phyloP scores from a whole-genome alignment of 2,113 vertebrate genomes.

The Pedionomus torquatus region DNA sequence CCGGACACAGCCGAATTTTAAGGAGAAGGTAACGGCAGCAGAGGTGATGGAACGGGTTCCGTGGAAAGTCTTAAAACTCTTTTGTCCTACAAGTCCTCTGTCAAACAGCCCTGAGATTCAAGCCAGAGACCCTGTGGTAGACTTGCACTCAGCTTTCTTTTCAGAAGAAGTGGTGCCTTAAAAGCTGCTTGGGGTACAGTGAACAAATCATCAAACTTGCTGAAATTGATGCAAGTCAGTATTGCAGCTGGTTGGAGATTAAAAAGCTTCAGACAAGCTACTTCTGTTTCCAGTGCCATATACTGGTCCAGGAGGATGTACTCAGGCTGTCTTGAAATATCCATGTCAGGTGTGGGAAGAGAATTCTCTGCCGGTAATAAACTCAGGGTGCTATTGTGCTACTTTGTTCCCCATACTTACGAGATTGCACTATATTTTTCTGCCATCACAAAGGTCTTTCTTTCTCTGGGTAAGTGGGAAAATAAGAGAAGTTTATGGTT shows the following conservation, averaged over 20 bases:
- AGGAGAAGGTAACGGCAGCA: background rate
- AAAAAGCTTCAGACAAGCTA: background rate
- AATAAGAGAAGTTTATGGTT: background rate
- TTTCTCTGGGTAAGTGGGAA: background rate
- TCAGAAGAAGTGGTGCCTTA: background rate
- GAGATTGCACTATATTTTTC: background rate
- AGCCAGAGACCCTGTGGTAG: background rate
- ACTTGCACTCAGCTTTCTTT: background rate
- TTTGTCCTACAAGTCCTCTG: background rate
- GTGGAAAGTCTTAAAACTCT: background rate
- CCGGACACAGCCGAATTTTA: background rate
- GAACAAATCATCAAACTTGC: background rate
- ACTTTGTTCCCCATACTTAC: background rate
- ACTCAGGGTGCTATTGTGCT: background rate
- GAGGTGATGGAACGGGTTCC: background rate
- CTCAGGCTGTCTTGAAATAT: background rate
- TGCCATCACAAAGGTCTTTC: background rate
- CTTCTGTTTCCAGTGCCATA: background rate
- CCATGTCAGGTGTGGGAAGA: background rate
- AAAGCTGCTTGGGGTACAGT: background rate
- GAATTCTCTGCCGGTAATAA: background rate
- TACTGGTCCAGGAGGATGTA: background rate
- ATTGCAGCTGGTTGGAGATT: background rate
- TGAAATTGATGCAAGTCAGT: background rate
- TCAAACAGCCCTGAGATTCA: background rate